Conservation (phyloP, 2,797 vertebrate genomes). For the Spondyliosoma cantharus region DNA sequence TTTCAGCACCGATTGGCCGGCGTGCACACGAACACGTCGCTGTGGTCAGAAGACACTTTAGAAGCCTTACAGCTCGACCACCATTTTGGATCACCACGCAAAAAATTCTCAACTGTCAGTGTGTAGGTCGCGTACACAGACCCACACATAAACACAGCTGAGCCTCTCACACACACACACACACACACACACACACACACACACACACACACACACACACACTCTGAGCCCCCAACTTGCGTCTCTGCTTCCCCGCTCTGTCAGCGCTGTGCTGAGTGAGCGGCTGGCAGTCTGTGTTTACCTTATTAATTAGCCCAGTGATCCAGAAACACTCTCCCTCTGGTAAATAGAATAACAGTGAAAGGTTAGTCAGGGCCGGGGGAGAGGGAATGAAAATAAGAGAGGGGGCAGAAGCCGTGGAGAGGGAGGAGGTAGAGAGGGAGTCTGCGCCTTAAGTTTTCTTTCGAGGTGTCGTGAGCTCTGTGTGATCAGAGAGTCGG, state of each 20-base stretch:
- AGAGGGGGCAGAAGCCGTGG: conserved; percentile 11
- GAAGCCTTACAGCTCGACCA: not conserved
- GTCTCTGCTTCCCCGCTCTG: conserved; percentile 49
- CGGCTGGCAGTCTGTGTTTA: conserved; percentile 70
- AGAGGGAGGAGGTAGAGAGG: not conserved
- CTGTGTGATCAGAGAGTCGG: conserved; percentile 39
- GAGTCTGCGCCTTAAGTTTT: conserved; percentile 29
- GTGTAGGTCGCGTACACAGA: not conserved
- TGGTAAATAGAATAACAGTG: conserved; percentile 76
- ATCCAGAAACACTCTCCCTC: conserved; percentile 80
- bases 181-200: not conserved
- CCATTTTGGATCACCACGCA: not conserved
- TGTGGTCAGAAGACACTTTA: not conserved
- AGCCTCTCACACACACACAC: too few relatives aligned
- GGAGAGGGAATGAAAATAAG: conserved; percentile 46
- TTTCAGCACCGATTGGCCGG: too few relatives aligned
- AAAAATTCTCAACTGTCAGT: not conserved
- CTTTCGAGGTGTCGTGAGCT: conserved; percentile 24
- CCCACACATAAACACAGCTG: too few relatives aligned
- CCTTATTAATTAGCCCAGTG: conserved; percentile 82
- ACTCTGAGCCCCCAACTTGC: conserved; percentile 34
- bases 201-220: not conserved
- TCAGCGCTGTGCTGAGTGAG: conserved; percentile 72
- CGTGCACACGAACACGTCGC: not conserved
- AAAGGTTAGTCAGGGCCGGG: conserved; percentile 55